These are phyloP conservation scores for Drosophila murphyi DNA, from an alignment of 1,140 invertebrate species.

Conservation along the genomic window DNA sequence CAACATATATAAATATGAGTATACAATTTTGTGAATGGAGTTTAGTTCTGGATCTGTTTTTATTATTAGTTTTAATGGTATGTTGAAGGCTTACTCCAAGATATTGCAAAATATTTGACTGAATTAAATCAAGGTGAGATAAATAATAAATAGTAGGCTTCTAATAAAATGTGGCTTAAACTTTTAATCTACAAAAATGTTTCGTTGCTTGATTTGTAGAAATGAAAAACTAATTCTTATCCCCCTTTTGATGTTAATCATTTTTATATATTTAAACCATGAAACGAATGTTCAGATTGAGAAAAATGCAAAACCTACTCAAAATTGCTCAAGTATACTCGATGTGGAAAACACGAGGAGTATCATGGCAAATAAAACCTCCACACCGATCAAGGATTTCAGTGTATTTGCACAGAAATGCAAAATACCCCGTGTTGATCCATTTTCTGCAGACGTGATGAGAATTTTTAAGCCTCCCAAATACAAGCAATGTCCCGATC, in stretches of 20 bases:
- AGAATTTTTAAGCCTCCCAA: conserved; percentile 85
- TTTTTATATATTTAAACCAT: conserved; percentile 6
- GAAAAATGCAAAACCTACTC: neutral
- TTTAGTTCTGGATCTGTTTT: too few relatives aligned
- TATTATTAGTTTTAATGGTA: too few relatives aligned
- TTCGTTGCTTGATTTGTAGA: conserved; percentile 4
- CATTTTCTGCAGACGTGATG: conserved; percentile 87
- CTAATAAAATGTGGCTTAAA: too few relatives aligned
- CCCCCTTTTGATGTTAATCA: neutral
- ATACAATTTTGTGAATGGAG: too few relatives aligned
- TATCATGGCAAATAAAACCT: neutral
- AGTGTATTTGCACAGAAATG: conserved; percentile 34
- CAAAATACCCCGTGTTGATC: conserved; percentile 85
- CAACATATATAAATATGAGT: too few relatives aligned
- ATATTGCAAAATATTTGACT: too few relatives aligned
- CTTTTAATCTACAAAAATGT: conserved; percentile 20
- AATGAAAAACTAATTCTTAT: conserved; percentile 5
- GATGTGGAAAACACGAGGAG: neutral
- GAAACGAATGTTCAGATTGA: neutral
- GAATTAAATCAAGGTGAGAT: neutral
- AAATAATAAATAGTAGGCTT: neutral
- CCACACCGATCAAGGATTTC: conserved; percentile 6
- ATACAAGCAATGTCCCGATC: conserved; percentile 86
- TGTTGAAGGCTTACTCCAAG: too few relatives aligned
- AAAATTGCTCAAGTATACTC: neutral